Evolutionary conservation across 2,888 invertebrate species (phyloP), one percentile per base, ranked within the genome.

Genomic region (Rotaria magnacalcarata): DNA sequence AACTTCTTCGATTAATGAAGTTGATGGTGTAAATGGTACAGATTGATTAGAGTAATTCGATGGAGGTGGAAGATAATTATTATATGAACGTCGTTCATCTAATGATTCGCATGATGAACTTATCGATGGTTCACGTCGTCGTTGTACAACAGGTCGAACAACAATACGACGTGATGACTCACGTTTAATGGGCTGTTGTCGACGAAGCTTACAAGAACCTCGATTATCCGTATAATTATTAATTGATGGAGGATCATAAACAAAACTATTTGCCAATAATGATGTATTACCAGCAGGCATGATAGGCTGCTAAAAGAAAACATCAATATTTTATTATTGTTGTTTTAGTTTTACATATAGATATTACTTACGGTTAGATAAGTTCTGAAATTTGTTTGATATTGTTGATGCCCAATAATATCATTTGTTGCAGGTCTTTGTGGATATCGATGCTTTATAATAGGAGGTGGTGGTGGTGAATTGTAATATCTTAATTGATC

Each of bases 81-180:
- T 27, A 14, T 0, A 4, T 67, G 27, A 27, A 67, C 67, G 67
- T 34, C 11, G 11, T 80, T 47, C 75, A 80, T 80, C 75, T 19
- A 80, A 24, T 80, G 75, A 80, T 47, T 80, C 75, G 24, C 75
- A 50, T 50, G 50, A 80, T 43, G 43, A 47, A 47, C 75, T 80
- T n/a, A 80, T 0, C 1, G 75, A 80, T 47, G 75, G 75, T 80
- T 80, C 75, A 24, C 75, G 75, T 24, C 75, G 75, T 80, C 75
- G 41, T 34, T 80, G 75, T 47, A 80, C n/a, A 80, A 80, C 47
- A 47, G 75, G 75, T 80, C 75, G 75, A 80, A 80, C 75, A 24
- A 80, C 47, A 47, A 80, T 80, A 5, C 47, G 41, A 21, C 75
- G 75, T 24, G 75, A 80, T 47, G 75, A 80, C 47, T 80, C 75